Conservation (phyloP, 2,797 vertebrate species). For the Acanthurus leucopareius region DNA sequence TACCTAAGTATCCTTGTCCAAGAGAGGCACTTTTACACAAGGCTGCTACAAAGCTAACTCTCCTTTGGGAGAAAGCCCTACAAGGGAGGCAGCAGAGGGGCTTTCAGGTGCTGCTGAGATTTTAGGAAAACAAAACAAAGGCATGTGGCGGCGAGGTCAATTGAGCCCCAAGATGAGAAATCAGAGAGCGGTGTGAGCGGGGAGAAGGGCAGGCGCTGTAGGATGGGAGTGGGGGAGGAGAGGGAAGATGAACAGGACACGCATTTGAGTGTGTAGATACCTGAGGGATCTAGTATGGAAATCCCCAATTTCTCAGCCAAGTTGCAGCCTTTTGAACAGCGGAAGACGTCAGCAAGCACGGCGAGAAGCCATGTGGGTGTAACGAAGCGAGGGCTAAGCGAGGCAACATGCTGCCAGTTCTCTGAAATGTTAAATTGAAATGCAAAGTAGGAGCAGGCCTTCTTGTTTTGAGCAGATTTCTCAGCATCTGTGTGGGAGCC, state of each 20-base stretch:
- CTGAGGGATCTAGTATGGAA: slow-evolving; percentile 81
- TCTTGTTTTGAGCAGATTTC: slow-evolving; percentile 85
- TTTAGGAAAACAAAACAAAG: slow-evolving; percentile 67
- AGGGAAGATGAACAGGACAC: slow-evolving; percentile 67
- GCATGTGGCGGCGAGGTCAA: slow-evolving; percentile 54
- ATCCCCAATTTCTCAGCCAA: slow-evolving; percentile 81
- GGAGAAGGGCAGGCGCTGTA: slow-evolving; percentile 42
- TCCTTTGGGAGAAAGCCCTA: slow-evolving; percentile 55
- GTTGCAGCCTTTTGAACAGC: slow-evolving; percentile 82
- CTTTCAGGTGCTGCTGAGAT: slow-evolving; percentile 60
- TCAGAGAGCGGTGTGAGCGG: slow-evolving; percentile 51
- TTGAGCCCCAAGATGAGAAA: slow-evolving; percentile 54
- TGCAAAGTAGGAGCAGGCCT: slow-evolving; percentile 86
- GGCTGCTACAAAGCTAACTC: slow-evolving; percentile 46
- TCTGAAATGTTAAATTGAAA: slow-evolving; percentile 89
- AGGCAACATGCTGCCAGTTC: slow-evolving; percentile 86
- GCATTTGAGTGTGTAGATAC: slow-evolving; percentile 68
- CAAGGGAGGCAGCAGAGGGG: slow-evolving; percentile 31
- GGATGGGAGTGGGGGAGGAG: slow-evolving; percentile 43
- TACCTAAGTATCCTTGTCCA: slow-evolving; percentile 63
- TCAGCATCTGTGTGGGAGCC: slow-evolving; percentile 86
- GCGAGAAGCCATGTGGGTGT: slow-evolving; percentile 85
- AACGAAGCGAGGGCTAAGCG: slow-evolving; percentile 82
- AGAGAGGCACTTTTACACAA: slow-evolving; percentile 51
- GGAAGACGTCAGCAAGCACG: slow-evolving; percentile 76